Base-by-base conservation (phyloP, 2,113 vertebrate species). In the Peromyscus maniculatus region DNA sequence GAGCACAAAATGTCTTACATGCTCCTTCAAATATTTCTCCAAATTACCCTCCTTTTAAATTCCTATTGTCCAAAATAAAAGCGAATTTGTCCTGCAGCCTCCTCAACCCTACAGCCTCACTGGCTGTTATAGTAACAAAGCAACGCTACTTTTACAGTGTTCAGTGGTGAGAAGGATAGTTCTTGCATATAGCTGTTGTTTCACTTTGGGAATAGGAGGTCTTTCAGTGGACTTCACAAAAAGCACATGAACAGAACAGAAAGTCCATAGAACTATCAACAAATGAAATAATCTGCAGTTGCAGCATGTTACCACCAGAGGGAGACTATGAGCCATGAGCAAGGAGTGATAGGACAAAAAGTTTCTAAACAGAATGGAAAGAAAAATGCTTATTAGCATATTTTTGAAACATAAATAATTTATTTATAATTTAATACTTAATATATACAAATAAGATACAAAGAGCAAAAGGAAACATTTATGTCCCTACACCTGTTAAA, bases 271-370 rank as follows among this genome's bases (percentile, higher is more conserved):
- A 22, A 8, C 24, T 69, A 0, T 4, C 1, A 62, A 82, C 17
- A 36, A 16, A 31, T 52, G n/a, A 26, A 95, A 87, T 36, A 4
- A 11, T 5, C 55, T 96, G 97, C 88, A 75, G 46, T 98, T 96
- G 0, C 92, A 1, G 0, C 0, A 0, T 86, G 21, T 0, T 17
- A 13, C 98, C 98, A 84, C 97, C 15, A 72, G 3, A 98, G 55
- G 97, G 97, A 79, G 95, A 7, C 55, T 1, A 49, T 57, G 71
- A 31, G 8, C 95, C 91, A 64, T 7, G 21, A 71, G 4, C 0
- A 0, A 87, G 31, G 2, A 0, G 8, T 59, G 72, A 3, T 12
- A 55, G n/a, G 10, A 66, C 87, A 15, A 39, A 74, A 28, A 8
- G 64, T 92, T 72, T 71, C n/a, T 52, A 36, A 82, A 91, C 26